Percentiles rank a stretch among this genome's conserved stretches.
These are phyloP conservation scores for Microcebus ravelobensis DNA, from an alignment of 2,113 vertebrate species.

Conservation along the genomic window DNA sequence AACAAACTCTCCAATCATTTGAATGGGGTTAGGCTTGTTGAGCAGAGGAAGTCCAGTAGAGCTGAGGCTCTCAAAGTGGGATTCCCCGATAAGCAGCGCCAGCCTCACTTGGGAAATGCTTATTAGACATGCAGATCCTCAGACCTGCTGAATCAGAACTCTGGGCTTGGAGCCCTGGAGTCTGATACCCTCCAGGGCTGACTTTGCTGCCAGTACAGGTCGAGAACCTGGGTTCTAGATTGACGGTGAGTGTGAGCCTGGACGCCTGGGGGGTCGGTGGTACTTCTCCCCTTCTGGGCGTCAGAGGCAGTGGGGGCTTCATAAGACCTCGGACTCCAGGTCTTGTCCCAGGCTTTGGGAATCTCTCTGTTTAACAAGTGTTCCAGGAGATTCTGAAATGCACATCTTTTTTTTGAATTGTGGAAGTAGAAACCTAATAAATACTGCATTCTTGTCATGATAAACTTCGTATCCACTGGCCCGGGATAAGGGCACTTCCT, in stretches of 20 bases:
- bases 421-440: background rate
- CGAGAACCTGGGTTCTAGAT: background rate
- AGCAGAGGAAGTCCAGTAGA: rapidly evolving
- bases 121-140: background rate
- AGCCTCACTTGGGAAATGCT: too few species aligned
- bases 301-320: background rate
- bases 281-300: background rate
- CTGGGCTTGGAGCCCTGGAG: too few species aligned
- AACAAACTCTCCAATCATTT: background rate
- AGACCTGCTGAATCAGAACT: background rate
- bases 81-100: background rate
- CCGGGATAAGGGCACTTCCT: background rate
- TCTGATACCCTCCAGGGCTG: rapidly evolving
- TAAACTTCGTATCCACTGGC: background rate
- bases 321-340: background rate
- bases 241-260: background rate
- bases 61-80: background rate
- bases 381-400: background rate
- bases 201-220: background rate
- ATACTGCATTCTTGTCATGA: background rate
- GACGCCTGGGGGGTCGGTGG: background rate
- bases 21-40: background rate
- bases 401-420: background rate
- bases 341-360: background rate
- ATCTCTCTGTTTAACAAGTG: background rate